Evolutionary conservation across 2,797 vertebrate species (phyloP), one percentile per base, ranked within the genome.

Genomic region (Chanos chanos): DNA sequence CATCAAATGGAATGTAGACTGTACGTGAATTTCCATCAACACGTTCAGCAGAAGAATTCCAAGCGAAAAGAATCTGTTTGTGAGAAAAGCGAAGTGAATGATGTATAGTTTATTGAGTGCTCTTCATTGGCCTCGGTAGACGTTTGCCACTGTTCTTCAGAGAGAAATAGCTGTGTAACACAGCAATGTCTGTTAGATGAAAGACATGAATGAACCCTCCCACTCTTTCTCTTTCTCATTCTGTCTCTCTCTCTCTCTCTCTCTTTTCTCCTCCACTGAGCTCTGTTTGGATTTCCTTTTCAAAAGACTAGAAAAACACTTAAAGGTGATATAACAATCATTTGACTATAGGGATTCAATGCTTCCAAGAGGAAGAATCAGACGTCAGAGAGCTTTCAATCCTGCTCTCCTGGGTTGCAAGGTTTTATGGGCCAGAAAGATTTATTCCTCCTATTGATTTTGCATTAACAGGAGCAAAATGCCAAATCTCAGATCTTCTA

Each of bases 1-100:
- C 88, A 94, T 97, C 76, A 96, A 94, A 76, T 99, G 96, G 97
- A 97, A 93, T 0, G 94, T 99, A 3, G 97, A 99, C 87, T 94
- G 97, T 96, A 80, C 91, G 94, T 85, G 28, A 53, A 12, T 10
- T 43, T 33, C 52, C 21, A n/a, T n/a, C n/a, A n/a, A n/a, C n/a
- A n/a, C n/a, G n/a, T n/a, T n/a, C n/a, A n/a, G n/a, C n/a, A n/a
- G n/a, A n/a, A n/a, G n/a, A n/a, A n/a, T n/a, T n/a, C n/a, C n/a
- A n/a, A n/a, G n/a, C n/a, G n/a, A n/a, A n/a, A n/a, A n/a, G n/a
- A n/a, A n/a, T n/a, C n/a, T n/a, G n/a, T n/a, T n/a, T n/a, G n/a
- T n/a, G n/a, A n/a, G n/a, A n/a, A n/a, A n/a, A n/a, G n/a, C n/a
- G n/a, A n/a, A n/a, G n/a, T n/a, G n/a, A n/a, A n/a, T n/a, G n/a